Base-by-base conservation (phyloP, 2,888 invertebrate genomes). In the Protonemura montana region DNA sequence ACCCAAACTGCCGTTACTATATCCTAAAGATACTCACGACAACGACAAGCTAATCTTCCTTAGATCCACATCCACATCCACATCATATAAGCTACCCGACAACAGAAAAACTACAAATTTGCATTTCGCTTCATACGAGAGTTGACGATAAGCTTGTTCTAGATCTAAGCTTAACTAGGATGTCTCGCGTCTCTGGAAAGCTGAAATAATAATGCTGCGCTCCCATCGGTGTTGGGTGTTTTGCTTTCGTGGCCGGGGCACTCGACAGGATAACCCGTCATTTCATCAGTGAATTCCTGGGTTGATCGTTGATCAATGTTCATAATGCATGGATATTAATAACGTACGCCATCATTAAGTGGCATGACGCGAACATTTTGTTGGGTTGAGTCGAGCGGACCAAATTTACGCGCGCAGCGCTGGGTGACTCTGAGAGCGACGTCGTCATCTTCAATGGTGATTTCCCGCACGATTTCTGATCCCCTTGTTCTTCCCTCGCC, bases 221-320 rank as follows among this genome's bases (percentile, higher is more conserved):
- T 59, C 59, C 59, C 59, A 59, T 59, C 59, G 59, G 16, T 59
- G 59, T 2, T 59, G 59, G 16, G 21, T 59, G 59, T 59, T 59
- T 59, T 59, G 59, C 59, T 59, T 59, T 59, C 1, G 59, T 3
- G 21, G 59, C 21, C 59, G 59, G 6, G 16, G 21, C 16, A 21
- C 59, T 59, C 59, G 59, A 21, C 59, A 59, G 16, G 59, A 21
- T 10, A 59, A 59, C 59, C 59, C 59, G 59, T 59, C 59, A 59
- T 59, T 59, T 59, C 59, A 59, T 59, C 59, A 59, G 59, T 59
- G 59, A 59, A 59, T 59, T 59, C 59, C 59, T 59, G 13, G 59
- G 59, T 59, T 59, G 59, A 59, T 59, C 59, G 59, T 59, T 59
- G 59, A 59, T 59, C 59, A 59, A 59, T 59, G 59, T 59, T 59